A percentile compares a stretch with the other conserved stretches of the same genome.
Conservation (phyloP, 2,797 vertebrate genomes). For the Manis javanica region DNA sequence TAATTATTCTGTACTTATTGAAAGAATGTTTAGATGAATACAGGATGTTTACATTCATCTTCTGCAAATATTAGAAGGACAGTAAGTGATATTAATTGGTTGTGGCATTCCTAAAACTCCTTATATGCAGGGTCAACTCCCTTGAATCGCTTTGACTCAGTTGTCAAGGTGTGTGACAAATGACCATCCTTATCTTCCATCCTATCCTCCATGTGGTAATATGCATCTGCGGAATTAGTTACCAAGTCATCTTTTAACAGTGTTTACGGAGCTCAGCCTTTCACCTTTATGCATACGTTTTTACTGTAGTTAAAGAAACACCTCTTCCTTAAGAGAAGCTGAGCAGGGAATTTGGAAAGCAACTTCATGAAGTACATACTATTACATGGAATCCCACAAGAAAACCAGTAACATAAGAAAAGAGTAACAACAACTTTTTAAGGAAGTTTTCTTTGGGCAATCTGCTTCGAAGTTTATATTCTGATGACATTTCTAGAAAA, state of each 20-base stretch:
- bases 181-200: neutral
- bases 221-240: neutral
- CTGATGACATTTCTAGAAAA: slow-evolving; percentile 59
- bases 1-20: neutral
- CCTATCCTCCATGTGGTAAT: neutral
- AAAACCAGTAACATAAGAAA: neutral
- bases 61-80: neutral
- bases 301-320: neutral
- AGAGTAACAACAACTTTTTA: neutral
- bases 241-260: neutral
- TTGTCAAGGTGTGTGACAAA: neutral
- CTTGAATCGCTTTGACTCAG: neutral
- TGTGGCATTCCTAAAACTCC: neutral
- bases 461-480: slow-evolving; percentile 48
- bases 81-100: slow-evolving; percentile 13
- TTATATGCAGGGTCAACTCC: neutral
- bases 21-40: neutral
- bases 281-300: neutral
- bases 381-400: neutral
- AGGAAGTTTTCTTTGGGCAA: neutral
- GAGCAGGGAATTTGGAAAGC: neutral
- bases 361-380: neutral
- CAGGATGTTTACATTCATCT: neutral
- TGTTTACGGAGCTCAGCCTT: neutral
- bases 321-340: neutral